Percentiles rank a stretch among this genome's conserved stretches.
These are phyloP conservation scores for Galeruca laticollis DNA, from an alignment of 2,888 invertebrate species.

Conservation along the genomic window DNA sequence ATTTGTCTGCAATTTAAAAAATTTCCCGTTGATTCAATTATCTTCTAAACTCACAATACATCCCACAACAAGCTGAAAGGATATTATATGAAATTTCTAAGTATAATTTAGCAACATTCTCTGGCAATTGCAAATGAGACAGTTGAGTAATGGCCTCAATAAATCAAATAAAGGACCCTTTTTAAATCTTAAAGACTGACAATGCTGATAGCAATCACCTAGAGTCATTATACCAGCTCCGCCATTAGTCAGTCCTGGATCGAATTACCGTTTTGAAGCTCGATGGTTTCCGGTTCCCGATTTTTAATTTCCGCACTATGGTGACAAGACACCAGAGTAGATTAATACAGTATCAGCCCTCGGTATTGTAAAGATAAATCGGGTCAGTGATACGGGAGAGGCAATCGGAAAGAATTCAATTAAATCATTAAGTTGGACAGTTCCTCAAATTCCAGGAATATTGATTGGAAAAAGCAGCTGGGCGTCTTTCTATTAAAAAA, in stretches of 20 bases:
- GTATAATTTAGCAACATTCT: too few relatives aligned
- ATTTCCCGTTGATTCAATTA: too few relatives aligned
- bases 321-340: conserved; percentile 30
- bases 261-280: conserved; percentile 46
- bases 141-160: conserved; percentile 59
- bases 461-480: not conserved
- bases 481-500: not conserved
- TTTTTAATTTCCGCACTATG: conserved; percentile 59
- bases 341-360: conserved; percentile 19
- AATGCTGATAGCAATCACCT: conserved; percentile 44
- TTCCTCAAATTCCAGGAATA: not conserved
- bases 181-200: conserved; percentile 44
- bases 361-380: conserved; percentile 36
- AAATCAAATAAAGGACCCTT: conserved; percentile 60
- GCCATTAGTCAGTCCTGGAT: conserved; percentile 48
- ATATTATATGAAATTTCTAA: too few relatives aligned
- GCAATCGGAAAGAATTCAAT: conserved; percentile 38
- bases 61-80: too few relatives aligned
- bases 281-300: conserved; percentile 59
- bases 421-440: conserved; percentile 18
- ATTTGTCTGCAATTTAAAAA: too few relatives aligned
- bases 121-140: conserved; percentile 59
- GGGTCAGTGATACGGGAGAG: conserved; percentile 35
- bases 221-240: conserved; percentile 37
- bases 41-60: too few relatives aligned